phyloP scores from a whole-genome alignment of 2,797 vertebrate genomes.

The Ateles fusciceps region DNA sequence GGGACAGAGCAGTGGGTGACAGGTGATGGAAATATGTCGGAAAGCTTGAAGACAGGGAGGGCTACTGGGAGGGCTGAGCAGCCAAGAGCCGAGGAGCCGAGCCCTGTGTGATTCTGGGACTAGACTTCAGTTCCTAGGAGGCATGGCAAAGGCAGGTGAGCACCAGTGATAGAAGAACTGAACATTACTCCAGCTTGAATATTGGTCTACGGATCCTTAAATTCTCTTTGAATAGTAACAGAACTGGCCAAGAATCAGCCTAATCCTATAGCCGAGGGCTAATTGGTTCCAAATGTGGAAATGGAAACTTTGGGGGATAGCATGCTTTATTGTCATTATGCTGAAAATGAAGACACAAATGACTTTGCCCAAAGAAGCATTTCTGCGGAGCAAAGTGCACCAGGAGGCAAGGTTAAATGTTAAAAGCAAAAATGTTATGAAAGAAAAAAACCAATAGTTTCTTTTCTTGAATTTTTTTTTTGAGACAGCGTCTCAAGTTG shows the following conservation, averaged over 20 bases:
- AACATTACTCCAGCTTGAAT: background rate
- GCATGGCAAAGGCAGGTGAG: background rate
- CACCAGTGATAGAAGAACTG: background rate
- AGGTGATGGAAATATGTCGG: background rate
- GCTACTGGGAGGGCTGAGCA: background rate
- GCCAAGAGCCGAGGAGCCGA: background rate
- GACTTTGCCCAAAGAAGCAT: background rate
- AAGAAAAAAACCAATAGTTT: background rate
- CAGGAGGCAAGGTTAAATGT: background rate
- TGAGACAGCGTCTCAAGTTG: background rate
- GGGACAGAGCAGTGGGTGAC: background rate
- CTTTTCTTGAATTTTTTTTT: background rate
- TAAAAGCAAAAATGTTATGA: slow-evolving; percentile 21
- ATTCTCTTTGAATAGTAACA: background rate
- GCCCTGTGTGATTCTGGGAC: background rate
- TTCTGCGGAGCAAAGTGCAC: background rate
- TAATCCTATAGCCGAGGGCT: background rate
- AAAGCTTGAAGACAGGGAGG: background rate
- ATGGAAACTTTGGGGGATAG: background rate
- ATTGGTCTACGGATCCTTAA: background rate
- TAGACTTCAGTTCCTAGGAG: background rate
- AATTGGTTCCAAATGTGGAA: background rate
- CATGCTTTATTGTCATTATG: background rate
- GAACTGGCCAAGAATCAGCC: background rate
- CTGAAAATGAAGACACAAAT: background rate